Evolutionary conservation across 2,888 invertebrate species (phyloP).

Genomic region (Nymphalis polychloros): DNA sequence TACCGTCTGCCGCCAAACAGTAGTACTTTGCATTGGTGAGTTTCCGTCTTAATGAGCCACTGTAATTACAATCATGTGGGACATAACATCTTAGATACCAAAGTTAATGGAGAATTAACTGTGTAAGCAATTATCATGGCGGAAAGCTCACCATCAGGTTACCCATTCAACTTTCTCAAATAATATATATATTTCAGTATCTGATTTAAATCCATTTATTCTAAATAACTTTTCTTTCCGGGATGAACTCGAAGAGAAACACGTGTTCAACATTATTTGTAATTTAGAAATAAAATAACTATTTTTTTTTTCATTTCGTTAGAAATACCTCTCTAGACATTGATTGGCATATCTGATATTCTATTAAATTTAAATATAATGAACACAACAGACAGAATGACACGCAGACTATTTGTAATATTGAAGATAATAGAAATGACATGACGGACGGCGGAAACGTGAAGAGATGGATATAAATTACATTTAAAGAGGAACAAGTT

Average conservation of each 20-base stretch:
- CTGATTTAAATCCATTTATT: neutral
- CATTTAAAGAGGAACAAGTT: neutral
- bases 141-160: too few species aligned
- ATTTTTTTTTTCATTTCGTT: neutral
- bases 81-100: too few species aligned
- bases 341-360: conserved; percentile 25
- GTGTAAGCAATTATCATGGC: too few species aligned
- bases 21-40: too few species aligned
- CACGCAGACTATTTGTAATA: conserved; percentile 44
- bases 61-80: too few species aligned
- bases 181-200: too few species aligned
- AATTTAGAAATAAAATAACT: conserved; percentile 1
- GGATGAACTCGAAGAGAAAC: neutral
- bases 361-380: conserved; percentile 16
- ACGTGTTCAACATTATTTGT: neutral
- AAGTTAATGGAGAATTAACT: too few species aligned
- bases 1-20: too few species aligned
- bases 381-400: conserved; percentile 34
- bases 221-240: neutral
- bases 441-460: conserved; percentile 7
- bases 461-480: conserved; percentile 4
- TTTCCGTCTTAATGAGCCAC: too few species aligned
- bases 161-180: too few species aligned
- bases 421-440: conserved; percentile 20
- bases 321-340: conserved; percentile 15